phyloP scores from a whole-genome alignment of 2,888 invertebrate species.

The Rambutsinella grinnellia region DNA sequence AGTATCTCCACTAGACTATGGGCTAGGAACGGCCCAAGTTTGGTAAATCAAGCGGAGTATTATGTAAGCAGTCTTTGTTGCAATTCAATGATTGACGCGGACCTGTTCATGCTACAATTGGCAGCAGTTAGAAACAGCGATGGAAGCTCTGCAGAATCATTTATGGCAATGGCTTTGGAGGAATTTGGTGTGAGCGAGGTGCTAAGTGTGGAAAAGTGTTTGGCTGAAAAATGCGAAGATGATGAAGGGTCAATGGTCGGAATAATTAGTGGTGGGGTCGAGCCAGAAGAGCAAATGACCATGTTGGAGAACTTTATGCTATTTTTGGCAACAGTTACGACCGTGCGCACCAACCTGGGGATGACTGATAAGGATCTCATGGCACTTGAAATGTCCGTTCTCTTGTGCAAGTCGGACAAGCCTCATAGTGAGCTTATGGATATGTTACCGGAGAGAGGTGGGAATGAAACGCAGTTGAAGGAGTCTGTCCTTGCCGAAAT shows the following conservation, averaged over 20 bases:
- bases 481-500: constrained; percentile 85
- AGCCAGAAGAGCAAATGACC: constrained; percentile 84
- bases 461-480: constrained; percentile 80
- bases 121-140: constrained; percentile 16
- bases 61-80: constrained; percentile 98
- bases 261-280: constrained; percentile 68
- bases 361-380: constrained; percentile 76
- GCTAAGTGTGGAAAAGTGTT: constrained; percentile 24
- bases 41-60: constrained; percentile 98
- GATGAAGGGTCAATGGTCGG: too few relatives aligned
- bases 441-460: constrained; percentile 94
- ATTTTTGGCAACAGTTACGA: constrained; percentile 89
- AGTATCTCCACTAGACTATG: constrained; percentile 94
- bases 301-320: constrained; percentile 94
- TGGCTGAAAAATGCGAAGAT: neutral
- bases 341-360: constrained; percentile 89
- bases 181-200: constrained; percentile 43
- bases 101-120: constrained; percentile 93
- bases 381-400: constrained; percentile 90
- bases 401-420: constrained; percentile 93
- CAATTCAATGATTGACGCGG: constrained; percentile 98
- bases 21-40: constrained; percentile 97
- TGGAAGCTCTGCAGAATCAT: neutral
- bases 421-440: constrained; percentile 96
- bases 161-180: constrained; percentile 40